Evolutionary conservation across 2,888 invertebrate genomes (phyloP).

Genomic region (Orgyia antiqua): DNA sequence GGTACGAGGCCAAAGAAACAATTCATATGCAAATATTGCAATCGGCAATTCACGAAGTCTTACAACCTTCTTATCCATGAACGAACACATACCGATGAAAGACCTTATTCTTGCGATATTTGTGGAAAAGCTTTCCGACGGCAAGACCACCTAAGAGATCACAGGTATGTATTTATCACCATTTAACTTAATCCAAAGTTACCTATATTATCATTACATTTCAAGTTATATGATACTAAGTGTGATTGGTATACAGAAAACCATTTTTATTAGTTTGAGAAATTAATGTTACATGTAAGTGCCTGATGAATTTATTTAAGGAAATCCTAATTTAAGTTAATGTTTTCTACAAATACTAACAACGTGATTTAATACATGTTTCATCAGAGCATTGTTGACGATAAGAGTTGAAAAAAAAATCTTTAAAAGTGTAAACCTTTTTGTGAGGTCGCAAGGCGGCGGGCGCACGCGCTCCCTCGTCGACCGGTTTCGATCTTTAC

Average conservation of each 20-base stretch:
- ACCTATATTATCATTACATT: slow-evolving; percentile 21
- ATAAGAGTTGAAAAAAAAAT: slow-evolving; percentile 56
- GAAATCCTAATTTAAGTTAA: slow-evolving; percentile 52
- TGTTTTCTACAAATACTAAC: slow-evolving; percentile 56
- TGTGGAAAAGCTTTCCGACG: slow-evolving; percentile 97
- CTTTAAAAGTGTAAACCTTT: slow-evolving; percentile 71
- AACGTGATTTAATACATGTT: slow-evolving; percentile 63
- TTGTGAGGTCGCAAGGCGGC: slow-evolving; percentile 72
- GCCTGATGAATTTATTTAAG: slow-evolving; percentile 30
- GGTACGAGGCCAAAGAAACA: slow-evolving; percentile 86
- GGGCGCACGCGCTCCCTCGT: slow-evolving; percentile 67
- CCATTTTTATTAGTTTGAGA: slow-evolving; percentile 31
- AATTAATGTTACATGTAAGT: slow-evolving; percentile 8
- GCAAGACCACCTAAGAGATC: slow-evolving; percentile 95
- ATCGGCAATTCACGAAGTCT: slow-evolving; percentile 97
- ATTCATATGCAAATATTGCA: slow-evolving; percentile 98
- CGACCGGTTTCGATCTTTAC: slow-evolving; percentile 74
- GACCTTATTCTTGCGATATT: slow-evolving; percentile 97
- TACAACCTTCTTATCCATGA: slow-evolving; percentile 99
- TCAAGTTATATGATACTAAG: slow-evolving; percentile 10
- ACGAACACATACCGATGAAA: slow-evolving; percentile 96
- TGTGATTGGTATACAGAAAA: slow-evolving; percentile 8
- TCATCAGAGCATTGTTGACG: slow-evolving; percentile 62
- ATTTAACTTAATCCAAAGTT: slow-evolving; percentile 9
- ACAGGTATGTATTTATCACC: slow-evolving; percentile 79